Conservation (phyloP, 2,888 invertebrate genomes). For the Nomada flava region DNA sequence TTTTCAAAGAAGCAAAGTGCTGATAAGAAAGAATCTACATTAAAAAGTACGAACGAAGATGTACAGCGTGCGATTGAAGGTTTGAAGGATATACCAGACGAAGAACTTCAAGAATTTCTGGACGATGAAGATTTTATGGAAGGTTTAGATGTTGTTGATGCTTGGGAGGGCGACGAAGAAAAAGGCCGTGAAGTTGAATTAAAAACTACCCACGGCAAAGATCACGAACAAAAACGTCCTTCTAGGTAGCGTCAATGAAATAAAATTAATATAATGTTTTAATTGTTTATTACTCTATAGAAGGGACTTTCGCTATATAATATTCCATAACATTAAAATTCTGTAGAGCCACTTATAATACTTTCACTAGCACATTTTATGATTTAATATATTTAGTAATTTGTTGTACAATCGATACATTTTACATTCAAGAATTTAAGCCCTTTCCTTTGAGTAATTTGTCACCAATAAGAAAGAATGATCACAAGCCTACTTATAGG, state of each 20-base stretch:
- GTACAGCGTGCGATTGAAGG: slow-evolving; percentile 79
- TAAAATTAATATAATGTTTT: slow-evolving; percentile 25
- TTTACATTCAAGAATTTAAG: slow-evolving; percentile 26
- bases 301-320: slow-evolving; percentile 26
- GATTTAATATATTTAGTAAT: too few relatives aligned
- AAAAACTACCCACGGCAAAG: slow-evolving; percentile 33
- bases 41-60: slow-evolving; percentile 71
- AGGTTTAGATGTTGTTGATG: slow-evolving; percentile 80
- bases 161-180: slow-evolving; percentile 81
- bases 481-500: slow-evolving; percentile 77
- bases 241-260: slow-evolving; percentile 72
- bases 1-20: slow-evolving; percentile 39
- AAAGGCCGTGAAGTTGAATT: slow-evolving; percentile 56
- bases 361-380: not conserved
- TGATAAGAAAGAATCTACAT: slow-evolving; percentile 37
- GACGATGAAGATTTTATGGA: slow-evolving; percentile 81
- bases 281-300: slow-evolving; percentile 12
- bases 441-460: slow-evolving; percentile 23
- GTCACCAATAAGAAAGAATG: slow-evolving; percentile 39
- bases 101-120: slow-evolving; percentile 79
- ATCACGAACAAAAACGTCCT: slow-evolving; percentile 54
- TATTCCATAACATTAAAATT: not conserved
- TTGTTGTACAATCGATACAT: slow-evolving; percentile 6
- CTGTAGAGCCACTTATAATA: not conserved
- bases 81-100: slow-evolving; percentile 78